These are phyloP conservation scores for Aphelenchoides besseyi DNA, from an alignment of 1,140 invertebrate species.

Conservation along the genomic window DNA sequence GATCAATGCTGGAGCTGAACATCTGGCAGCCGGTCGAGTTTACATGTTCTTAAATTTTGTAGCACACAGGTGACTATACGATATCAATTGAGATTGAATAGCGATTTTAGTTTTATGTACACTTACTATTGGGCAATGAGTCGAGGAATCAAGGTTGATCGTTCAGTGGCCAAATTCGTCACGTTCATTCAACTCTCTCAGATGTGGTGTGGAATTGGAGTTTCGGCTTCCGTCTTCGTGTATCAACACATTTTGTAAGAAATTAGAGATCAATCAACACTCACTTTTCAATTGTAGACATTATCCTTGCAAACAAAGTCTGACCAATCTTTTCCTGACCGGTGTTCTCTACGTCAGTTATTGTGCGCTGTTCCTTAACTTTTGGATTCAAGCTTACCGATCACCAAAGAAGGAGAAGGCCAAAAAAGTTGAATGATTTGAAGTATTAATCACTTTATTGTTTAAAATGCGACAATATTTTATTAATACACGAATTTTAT, in stretches of 20 bases:
- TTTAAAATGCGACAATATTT: too few species aligned
- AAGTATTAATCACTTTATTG: neutral
- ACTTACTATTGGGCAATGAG: slow-evolving; percentile 19
- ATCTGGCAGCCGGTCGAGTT: slow-evolving; percentile 91
- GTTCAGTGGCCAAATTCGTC: slow-evolving; percentile 17
- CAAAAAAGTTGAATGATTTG: slow-evolving; percentile 30
- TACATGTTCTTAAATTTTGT: slow-evolving; percentile 98
- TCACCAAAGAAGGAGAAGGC: slow-evolving; percentile 17
- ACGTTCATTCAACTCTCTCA: slow-evolving; percentile 24
- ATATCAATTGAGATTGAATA: slow-evolving; percentile 73
- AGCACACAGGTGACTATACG: slow-evolving; percentile 90
- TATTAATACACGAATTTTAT: too few species aligned
- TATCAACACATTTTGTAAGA: slow-evolving; percentile 12
- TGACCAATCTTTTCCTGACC: slow-evolving; percentile 24
- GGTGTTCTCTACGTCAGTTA: slow-evolving; percentile 25
- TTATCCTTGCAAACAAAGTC: slow-evolving; percentile 28
- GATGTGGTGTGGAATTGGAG: slow-evolving; percentile 28
- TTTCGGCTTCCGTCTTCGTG: slow-evolving; percentile 19
- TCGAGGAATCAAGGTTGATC: slow-evolving; percentile 18
- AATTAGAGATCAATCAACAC: neutral
- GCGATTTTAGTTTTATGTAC: slow-evolving; percentile 20
- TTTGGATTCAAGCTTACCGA: slow-evolving; percentile 26
- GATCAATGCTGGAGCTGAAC: slow-evolving; percentile 69
- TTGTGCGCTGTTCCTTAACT: slow-evolving; percentile 23
- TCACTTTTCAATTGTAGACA: slow-evolving; percentile 18